Percentiles rank a stretch among this genome's conserved stretches.
These are phyloP conservation scores for Botia almorhae DNA, from an alignment of 2,797 vertebrate genomes.

Conservation along the genomic window DNA sequence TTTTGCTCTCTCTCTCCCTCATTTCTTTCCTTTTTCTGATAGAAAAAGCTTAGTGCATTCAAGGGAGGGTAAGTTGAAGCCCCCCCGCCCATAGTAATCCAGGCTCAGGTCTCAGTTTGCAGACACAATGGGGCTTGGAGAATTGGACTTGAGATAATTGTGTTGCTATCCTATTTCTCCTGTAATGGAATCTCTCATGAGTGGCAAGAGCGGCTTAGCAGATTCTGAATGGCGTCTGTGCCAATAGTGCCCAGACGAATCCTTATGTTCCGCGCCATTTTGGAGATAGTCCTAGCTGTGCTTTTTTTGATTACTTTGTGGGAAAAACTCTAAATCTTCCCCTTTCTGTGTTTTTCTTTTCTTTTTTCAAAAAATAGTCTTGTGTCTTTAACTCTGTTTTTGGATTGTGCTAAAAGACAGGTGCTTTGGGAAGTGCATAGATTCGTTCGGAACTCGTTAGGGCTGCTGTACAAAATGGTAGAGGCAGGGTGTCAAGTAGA, in stretches of 20 bases:
- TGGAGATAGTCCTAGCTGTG: constrained; percentile 64
- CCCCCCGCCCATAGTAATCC: constrained; percentile 73
- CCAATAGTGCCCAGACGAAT: constrained; percentile 63
- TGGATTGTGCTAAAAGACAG: constrained; percentile 32
- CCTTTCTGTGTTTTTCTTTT: constrained; percentile 37
- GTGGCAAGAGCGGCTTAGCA: constrained; percentile 54
- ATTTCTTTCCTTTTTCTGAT: constrained; percentile 64
- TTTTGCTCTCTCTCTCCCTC: constrained; percentile 55
- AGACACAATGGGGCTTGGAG: constrained; percentile 79
- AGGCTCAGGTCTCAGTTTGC: constrained; percentile 75
- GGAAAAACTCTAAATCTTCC: constrained; percentile 46
- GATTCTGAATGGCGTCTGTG: constrained; percentile 57
- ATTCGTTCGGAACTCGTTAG: constrained; percentile 23
- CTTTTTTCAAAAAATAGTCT: constrained; percentile 48
- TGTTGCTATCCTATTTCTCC: constrained; percentile 64
- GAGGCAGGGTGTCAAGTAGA: background rate
- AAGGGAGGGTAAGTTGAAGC: constrained; percentile 64
- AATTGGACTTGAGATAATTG: constrained; percentile 82
- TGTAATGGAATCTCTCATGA: constrained; percentile 23
- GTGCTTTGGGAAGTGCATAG: constrained; percentile 26
- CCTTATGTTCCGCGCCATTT: constrained; percentile 50
- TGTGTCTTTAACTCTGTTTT: constrained; percentile 44
- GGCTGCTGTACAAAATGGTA: constrained; percentile 22
- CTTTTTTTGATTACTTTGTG: constrained; percentile 68
- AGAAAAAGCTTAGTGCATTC: constrained; percentile 70